These are phyloP conservation scores for Stictocephala bisonia DNA, from an alignment of 2,888 invertebrate genomes.

Conservation along the genomic window DNA sequence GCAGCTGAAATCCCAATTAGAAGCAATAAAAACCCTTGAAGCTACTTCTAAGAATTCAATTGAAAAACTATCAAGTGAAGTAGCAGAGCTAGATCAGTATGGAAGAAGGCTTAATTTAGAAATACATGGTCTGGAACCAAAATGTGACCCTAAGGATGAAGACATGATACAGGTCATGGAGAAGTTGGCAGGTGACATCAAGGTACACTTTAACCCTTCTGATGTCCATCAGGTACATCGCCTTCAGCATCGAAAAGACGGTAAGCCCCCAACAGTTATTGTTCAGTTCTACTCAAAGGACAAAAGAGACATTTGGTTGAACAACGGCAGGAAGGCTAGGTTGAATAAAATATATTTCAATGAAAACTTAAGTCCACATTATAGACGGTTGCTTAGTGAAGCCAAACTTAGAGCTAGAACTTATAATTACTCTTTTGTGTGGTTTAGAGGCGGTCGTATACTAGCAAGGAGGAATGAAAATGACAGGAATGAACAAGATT, in stretches of 20 bases:
- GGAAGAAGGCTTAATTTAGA: neutral
- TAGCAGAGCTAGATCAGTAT: neutral
- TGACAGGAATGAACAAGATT: too few species aligned
- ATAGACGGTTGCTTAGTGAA: neutral
- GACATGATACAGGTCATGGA: neutral
- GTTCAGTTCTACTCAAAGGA: conserved; percentile 14
- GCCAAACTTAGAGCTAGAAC: neutral
- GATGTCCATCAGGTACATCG: too few species aligned
- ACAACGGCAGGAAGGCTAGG: neutral
- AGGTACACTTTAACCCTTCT: neutral
- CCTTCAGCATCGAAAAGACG: neutral
- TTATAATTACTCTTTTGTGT: neutral
- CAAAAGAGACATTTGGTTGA: conserved; percentile 1
- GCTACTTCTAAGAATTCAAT: neutral
- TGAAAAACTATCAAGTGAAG: neutral
- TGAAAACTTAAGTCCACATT: neutral
- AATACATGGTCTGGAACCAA: neutral
- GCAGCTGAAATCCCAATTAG: neutral
- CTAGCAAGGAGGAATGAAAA: too few species aligned
- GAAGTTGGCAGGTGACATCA: neutral
- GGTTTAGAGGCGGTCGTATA: conserved; percentile 24
- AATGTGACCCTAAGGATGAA: neutral
- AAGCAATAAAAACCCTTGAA: neutral
- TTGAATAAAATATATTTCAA: neutral
- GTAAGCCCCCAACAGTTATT: neutral